phyloP scores from a whole-genome alignment of 2,888 invertebrate species.

The Anthophora plumipes region DNA sequence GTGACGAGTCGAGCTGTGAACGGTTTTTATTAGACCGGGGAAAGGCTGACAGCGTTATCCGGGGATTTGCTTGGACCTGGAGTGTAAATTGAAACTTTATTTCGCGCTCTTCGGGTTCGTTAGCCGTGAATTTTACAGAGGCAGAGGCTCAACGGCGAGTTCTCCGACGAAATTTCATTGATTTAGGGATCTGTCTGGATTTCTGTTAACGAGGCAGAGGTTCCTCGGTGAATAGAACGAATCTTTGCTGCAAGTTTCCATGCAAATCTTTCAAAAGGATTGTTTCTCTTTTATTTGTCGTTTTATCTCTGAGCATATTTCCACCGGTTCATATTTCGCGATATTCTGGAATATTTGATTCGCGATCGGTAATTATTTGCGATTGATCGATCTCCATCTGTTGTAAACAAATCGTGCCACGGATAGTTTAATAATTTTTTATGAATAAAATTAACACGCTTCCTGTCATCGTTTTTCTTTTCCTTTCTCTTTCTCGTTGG shows the following conservation, averaged over 20 bases:
- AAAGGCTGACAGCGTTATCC: constrained; percentile 28
- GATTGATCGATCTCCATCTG: not conserved
- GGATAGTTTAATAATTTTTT: constrained; percentile 9
- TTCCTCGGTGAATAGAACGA: not conserved
- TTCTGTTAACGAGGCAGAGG: not conserved
- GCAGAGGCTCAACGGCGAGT: not conserved
- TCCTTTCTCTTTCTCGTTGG: not conserved
- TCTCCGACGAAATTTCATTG: not conserved
- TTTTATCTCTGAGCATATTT: too few relatives aligned
- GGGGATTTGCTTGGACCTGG: constrained; percentile 13
- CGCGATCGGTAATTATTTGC: too few relatives aligned
- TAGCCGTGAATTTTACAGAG: constrained; percentile 15
- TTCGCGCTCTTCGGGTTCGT: constrained; percentile 16
- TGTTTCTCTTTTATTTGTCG: too few relatives aligned
- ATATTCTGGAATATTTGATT: too few relatives aligned
- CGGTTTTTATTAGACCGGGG: constrained; percentile 27
- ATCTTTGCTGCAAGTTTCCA: too few relatives aligned
- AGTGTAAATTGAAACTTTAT: constrained; percentile 40
- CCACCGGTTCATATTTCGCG: too few relatives aligned
- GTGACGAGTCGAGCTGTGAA: not conserved
- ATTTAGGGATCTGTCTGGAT: not conserved
- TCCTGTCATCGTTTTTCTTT: too few relatives aligned
- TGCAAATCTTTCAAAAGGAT: too few relatives aligned
- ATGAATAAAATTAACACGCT: constrained; percentile 3
- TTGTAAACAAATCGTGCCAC: not conserved